These are phyloP conservation scores for Prionace glauca DNA, from an alignment of 2,797 vertebrate species.

Conservation along the genomic window DNA sequence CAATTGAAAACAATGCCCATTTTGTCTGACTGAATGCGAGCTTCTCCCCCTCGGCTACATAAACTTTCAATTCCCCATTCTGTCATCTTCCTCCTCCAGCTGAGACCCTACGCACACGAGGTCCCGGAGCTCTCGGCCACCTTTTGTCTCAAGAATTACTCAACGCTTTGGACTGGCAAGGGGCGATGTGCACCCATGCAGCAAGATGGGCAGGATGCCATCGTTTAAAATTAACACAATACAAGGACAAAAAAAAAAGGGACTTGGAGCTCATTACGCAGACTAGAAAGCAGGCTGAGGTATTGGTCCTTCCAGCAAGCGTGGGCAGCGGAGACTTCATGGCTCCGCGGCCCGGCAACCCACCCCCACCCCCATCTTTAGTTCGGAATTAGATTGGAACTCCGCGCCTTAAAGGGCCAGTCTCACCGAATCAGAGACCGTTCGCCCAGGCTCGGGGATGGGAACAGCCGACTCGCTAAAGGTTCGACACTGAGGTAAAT, in stretches of 20 bases:
- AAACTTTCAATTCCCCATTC: constrained; percentile 21
- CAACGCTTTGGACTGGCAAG: not conserved
- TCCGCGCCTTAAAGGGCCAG: not conserved
- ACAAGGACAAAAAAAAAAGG: too few species aligned
- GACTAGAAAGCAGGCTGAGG: not conserved
- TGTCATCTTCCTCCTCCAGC: constrained; percentile 13
- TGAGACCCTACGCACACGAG: not conserved
- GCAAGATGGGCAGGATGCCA: constrained; percentile 20
- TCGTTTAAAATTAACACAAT: not conserved
- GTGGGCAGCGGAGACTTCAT: not conserved
- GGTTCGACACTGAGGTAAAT: not conserved
- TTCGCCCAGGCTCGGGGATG: not conserved
- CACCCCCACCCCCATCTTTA: not conserved
- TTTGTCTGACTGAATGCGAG: not conserved
- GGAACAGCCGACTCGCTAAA: not conserved
- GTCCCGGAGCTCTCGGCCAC: not conserved
- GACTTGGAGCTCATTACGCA: not conserved
- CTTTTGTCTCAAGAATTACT: not conserved
- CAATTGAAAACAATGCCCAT: not conserved
- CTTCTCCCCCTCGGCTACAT: not conserved
- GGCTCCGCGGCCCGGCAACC: not conserved
- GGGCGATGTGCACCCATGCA: constrained; percentile 5
- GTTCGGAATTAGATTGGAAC: not conserved
- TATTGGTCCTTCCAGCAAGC: not conserved
- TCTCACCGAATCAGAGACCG: not conserved